Conservation (phyloP, 2,888 invertebrate genomes). For the Drosophila austrosaltans region DNA sequence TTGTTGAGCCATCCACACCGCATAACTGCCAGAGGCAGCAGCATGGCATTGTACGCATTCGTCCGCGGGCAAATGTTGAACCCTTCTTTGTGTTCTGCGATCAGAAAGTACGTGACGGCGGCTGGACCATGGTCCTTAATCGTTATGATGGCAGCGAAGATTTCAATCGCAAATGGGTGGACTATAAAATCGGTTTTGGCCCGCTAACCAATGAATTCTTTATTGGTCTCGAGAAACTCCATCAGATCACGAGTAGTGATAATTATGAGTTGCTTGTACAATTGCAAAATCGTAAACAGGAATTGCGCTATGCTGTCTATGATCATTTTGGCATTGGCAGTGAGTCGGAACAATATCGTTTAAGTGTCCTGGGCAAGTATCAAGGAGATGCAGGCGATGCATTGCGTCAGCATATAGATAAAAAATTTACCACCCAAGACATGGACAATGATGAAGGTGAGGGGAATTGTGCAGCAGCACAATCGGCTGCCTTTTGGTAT, state of each 20-base stretch:
- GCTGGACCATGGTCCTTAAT: constrained; percentile 62
- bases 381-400: constrained; percentile 62
- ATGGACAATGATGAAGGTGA: constrained; percentile 52
- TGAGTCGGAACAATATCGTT: constrained; percentile 58
- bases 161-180: constrained; percentile 66
- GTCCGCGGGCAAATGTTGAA: constrained; percentile 26
- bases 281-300: constrained; percentile 60
- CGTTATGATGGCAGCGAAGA: constrained; percentile 57
- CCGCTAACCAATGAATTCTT: constrained; percentile 54
- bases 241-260: constrained; percentile 55
- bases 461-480: constrained; percentile 49
- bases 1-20: constrained; percentile 40
- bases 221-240: constrained; percentile 62
- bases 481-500: constrained; percentile 67
- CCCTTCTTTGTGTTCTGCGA: constrained; percentile 66
- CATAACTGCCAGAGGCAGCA: constrained; percentile 54
- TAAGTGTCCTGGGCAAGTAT: constrained; percentile 58
- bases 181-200: constrained; percentile 65
- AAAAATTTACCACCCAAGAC: constrained; percentile 64
- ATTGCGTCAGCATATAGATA: constrained; percentile 53
- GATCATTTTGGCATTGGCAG: constrained; percentile 63
- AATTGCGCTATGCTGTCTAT: constrained; percentile 55
- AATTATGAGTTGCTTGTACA: constrained; percentile 59
- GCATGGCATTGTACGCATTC: constrained; percentile 63
- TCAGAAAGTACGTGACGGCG: constrained; percentile 59